A percentile compares a stretch with the other conserved stretches of the same genome.
Conservation (phyloP, 2,113 vertebrate species). For the Chamaea fasciata region DNA sequence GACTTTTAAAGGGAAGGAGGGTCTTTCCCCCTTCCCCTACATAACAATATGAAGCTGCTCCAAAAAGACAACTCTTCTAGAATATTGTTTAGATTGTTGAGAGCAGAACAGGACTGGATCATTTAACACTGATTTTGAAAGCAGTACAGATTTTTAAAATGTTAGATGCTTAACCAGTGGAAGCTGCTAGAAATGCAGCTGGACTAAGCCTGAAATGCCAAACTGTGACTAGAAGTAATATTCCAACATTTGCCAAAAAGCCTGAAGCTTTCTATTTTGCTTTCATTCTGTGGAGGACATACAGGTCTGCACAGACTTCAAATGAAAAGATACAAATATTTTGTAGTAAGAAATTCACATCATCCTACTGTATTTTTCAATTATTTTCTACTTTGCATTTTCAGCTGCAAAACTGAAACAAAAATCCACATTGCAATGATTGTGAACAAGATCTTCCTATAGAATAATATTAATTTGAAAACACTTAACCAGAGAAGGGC, state of each 20-base stretch:
- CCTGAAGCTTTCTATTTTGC: neutral
- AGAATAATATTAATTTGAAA: neutral
- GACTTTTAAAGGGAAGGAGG: neutral
- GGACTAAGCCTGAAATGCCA: neutral
- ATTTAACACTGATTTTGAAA: neutral
- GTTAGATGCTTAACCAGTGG: neutral
- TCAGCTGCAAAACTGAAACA: neutral
- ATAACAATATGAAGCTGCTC: neutral
- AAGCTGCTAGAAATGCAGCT: neutral
- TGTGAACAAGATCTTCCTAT: neutral
- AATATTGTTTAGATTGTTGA: neutral
- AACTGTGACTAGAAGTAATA: neutral
- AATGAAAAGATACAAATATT: neutral
- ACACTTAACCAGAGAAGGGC: neutral
- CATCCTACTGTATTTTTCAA: neutral
- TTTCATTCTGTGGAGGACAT: neutral
- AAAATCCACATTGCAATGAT: neutral
- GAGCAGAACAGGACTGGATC: neutral
- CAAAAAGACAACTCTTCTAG: neutral
- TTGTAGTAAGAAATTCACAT: neutral
- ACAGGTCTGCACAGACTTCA: neutral
- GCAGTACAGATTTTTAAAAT: neutral
- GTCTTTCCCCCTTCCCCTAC: neutral
- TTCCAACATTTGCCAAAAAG: neutral
- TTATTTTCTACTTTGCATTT: neutral